Conservation (phyloP, 2,797 vertebrate species). For the Poeciliopsis infans region DNA sequence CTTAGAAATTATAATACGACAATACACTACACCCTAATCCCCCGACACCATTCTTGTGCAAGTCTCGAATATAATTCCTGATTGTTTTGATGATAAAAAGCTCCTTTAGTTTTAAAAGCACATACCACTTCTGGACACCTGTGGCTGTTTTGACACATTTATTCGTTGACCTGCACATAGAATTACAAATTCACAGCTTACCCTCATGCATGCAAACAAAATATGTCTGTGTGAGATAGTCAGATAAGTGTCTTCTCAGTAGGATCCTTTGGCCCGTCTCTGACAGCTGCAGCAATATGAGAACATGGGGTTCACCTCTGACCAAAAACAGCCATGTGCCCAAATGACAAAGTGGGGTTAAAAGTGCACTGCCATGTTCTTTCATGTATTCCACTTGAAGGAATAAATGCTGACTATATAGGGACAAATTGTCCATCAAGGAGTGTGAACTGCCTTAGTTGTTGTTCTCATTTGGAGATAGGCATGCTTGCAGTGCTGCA, state of each 20-base stretch:
- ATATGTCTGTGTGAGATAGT: constrained; percentile 30
- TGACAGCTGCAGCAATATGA: constrained; percentile 71
- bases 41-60: constrained; percentile 12
- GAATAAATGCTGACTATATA: constrained; percentile 41
- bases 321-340: constrained; percentile 56
- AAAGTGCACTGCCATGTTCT: constrained; percentile 64
- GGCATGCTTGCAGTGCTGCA: constrained; percentile 6
- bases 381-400: constrained; percentile 61
- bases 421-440: constrained; percentile 34
- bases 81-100: constrained; percentile 19
- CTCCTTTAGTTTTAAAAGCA: constrained; percentile 35
- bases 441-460: constrained; percentile 4
- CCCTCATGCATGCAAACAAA: constrained; percentile 7
- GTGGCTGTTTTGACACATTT: constrained; percentile 48
- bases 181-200: constrained; percentile 36
- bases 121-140: constrained; percentile 11
- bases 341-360: constrained; percentile 67
- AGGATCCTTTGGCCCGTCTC: constrained; percentile 45
- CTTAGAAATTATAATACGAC: constrained; percentile 11
- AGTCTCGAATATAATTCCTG: constrained; percentile 31
- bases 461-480: constrained; percentile 20
- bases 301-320: constrained; percentile 52
- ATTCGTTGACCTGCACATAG: constrained; percentile 28
- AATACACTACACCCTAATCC: constrained; percentile 39
- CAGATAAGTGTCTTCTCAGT: constrained; percentile 39